A percentile compares a stretch with the other conserved stretches of the same genome.
Evolutionary conservation across 2,888 invertebrate genomes (phyloP).

Genomic region (Ptychoptera albimana): DNA sequence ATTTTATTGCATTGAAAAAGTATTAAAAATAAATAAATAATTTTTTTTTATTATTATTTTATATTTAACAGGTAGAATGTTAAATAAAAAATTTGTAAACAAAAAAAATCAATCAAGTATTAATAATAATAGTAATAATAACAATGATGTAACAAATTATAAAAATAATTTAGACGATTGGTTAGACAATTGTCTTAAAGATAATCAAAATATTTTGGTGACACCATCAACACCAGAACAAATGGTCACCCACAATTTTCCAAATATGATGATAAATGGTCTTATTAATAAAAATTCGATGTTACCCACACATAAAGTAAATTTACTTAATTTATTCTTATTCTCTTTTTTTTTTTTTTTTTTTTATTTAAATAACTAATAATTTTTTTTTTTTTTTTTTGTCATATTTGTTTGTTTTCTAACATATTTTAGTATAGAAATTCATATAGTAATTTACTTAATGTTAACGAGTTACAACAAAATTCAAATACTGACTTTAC

Average conservation of each 20-base stretch:
- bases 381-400: not conserved
- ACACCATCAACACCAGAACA: too few species aligned
- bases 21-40: too few species aligned
- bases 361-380: not conserved
- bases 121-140: too few species aligned
- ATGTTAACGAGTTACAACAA: constrained; percentile 16
- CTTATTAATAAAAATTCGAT: not conserved
- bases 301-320: too few species aligned
- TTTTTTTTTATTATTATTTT: too few species aligned
- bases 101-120: too few species aligned
- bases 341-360: not conserved
- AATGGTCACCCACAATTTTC: not conserved
- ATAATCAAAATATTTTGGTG: constrained; percentile 8
- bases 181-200: constrained; percentile 29
- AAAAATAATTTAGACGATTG: constrained; percentile 26
- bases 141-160: constrained; percentile 2
- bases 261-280: not conserved
- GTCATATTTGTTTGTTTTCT: constrained; percentile 2
- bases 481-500: constrained; percentile 33
- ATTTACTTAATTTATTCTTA: not conserved
- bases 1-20: too few species aligned
- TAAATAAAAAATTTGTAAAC: too few species aligned
- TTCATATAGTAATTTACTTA: constrained; percentile 20
- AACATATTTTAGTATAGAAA: constrained; percentile 14
- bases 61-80: too few species aligned